These are phyloP conservation scores for Hyperopisus bebe DNA, from an alignment of 2,113 vertebrate species.

Conservation along the genomic window DNA sequence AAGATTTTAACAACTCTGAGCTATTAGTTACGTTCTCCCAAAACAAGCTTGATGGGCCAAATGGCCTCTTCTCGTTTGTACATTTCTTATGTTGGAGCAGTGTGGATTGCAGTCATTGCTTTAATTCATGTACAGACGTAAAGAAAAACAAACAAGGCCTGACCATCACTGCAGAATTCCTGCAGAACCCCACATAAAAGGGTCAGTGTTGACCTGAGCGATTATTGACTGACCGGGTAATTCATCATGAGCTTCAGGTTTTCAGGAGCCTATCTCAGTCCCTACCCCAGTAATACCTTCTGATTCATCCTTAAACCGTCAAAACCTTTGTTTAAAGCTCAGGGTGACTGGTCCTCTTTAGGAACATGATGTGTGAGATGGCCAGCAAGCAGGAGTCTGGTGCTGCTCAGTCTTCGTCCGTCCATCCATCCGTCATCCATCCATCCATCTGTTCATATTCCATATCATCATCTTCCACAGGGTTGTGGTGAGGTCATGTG, in stretches of 20 bases:
- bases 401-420: background rate
- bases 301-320: conserved; percentile 31
- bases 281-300: conserved; percentile 17
- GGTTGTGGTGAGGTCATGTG: background rate
- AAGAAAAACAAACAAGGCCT: background rate
- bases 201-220: conserved; percentile 27
- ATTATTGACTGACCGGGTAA: conserved; percentile 35
- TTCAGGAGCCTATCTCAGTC: conserved; percentile 19
- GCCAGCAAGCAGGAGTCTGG: too few species aligned
- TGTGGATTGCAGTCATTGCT: background rate
- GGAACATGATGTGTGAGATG: background rate
- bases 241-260: background rate
- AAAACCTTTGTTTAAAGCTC: conserved; percentile 17
- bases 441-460: background rate
- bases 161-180: background rate
- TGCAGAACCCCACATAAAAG: conserved; percentile 17
- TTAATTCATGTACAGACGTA: background rate
- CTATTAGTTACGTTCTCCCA: too few species aligned
- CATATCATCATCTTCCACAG: background rate
- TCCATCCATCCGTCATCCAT: background rate
- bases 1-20: too few species aligned
- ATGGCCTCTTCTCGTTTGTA: too few species aligned
- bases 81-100: background rate
- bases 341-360: conserved; percentile 21
- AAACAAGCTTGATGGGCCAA: too few species aligned